Base-by-base conservation (phyloP, 37 sponge, comb jelly and placozoan species). In the Haliclona indistincta region DNA sequence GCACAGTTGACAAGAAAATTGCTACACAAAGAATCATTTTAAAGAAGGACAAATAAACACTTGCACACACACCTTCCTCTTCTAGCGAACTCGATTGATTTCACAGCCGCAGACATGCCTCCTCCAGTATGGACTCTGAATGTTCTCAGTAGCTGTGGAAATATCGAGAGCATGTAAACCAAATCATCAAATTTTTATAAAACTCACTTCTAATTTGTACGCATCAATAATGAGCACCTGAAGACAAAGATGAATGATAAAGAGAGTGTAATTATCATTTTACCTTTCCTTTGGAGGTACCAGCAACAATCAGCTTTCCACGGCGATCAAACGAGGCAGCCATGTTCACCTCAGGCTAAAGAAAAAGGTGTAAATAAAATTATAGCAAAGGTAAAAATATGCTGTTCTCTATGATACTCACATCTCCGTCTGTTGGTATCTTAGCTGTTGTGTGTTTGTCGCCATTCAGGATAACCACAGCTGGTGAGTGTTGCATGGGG, bases 1-100 rank as follows among this genome's bases (percentile, higher is more conserved):
- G 95, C 73, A 0, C 90, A 94, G 75, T 97, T 97, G 13, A 97
- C 86, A 63, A 97, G 74, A 51, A 94, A 94, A 38, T 81, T 83
- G 69, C 89, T 92, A 19, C 4, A 70, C n/a, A 34, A 33, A 11
- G 28, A 22, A 60, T 60, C 1, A 60, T 0, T 60, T 60, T 3
- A 33, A 60, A 22, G 8, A 33, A 60, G 34, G 35, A 63, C 20
- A 22, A 63, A 30, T 19, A 13, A 63, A 63, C 35, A 63, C 30
- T 22, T 11, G 52, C 11, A 11, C 4, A 68, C 56, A 11, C 43
- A 91, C 79, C 84, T 77, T 33, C 94, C 98, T 73, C 92, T 77
- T 53, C 98, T 61, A 33, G 94, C 94, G 81, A 94, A 91, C 66
- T 97, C 94, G 13, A 97, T 86, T 32, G 83, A 86, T 44, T 90